Conservation (phyloP, 2,797 vertebrate species). For the Sebastes cheni region DNA sequence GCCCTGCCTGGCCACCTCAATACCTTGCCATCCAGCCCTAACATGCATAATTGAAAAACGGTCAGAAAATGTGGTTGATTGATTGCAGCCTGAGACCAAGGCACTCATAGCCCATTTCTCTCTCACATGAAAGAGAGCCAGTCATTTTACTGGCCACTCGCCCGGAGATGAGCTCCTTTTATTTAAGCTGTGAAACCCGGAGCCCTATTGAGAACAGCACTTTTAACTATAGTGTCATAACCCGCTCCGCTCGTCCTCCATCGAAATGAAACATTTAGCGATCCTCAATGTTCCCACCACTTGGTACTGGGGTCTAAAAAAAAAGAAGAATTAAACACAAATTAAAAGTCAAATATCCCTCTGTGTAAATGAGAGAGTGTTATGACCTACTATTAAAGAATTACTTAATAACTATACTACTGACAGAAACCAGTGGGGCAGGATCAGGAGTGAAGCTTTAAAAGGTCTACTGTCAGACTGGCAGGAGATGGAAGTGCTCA, state of each 20-base stretch:
- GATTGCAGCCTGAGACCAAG: constrained; percentile 65
- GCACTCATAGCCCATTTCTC: constrained; percentile 47
- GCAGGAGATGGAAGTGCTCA: neutral
- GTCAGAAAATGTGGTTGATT: constrained; percentile 66
- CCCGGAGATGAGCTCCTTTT: constrained; percentile 62
- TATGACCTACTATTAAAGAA: constrained; percentile 43
- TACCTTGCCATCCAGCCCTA: constrained; percentile 35
- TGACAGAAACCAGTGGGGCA: constrained; percentile 30
- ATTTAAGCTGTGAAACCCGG: constrained; percentile 63
- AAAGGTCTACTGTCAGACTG: constrained; percentile 13
- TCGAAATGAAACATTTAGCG: constrained; percentile 72
- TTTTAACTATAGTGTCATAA: constrained; percentile 67
- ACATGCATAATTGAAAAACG: constrained; percentile 66
- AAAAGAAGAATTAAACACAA: constrained; percentile 24
- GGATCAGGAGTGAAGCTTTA: constrained; percentile 6
- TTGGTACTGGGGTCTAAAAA: constrained; percentile 20
- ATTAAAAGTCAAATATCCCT: constrained; percentile 64
- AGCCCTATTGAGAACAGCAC: constrained; percentile 54
- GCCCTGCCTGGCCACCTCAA: constrained; percentile 14
- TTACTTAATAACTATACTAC: constrained; percentile 44
- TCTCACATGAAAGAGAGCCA: constrained; percentile 57
- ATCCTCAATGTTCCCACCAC: constrained; percentile 35
- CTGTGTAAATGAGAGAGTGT: constrained; percentile 46
- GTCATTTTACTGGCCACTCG: constrained; percentile 64
- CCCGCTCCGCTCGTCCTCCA: constrained; percentile 36